Evolutionary conservation across 2,113 vertebrate species (phyloP).

Genomic region (Gnathonemus longibarbis): DNA sequence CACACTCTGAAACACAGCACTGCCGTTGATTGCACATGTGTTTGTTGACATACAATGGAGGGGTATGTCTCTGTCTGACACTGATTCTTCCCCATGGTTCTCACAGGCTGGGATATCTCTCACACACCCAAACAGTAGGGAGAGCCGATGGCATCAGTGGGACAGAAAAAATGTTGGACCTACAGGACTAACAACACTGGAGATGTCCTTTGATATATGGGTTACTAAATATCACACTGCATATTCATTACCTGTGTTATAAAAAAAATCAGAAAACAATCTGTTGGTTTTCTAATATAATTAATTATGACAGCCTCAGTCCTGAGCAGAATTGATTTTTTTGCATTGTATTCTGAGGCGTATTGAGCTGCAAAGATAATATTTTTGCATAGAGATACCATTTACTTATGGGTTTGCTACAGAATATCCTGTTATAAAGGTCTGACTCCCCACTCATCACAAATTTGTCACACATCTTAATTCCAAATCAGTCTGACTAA

Average conservation of each 20-base stretch:
- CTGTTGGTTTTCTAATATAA: background rate
- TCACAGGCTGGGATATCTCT: background rate
- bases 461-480: background rate
- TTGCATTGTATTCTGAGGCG: background rate
- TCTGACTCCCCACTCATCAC: background rate
- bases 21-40: background rate
- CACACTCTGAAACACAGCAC: background rate
- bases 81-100: background rate
- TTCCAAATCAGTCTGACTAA: background rate
- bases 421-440: background rate
- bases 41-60: background rate
- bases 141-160: background rate
- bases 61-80: background rate
- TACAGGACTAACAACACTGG: background rate
- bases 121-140: background rate
- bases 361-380: background rate
- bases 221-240: background rate
- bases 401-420: background rate
- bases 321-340: background rate
- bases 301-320: background rate
- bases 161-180: background rate
- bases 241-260: background rate
- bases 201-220: background rate
- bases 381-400: background rate
- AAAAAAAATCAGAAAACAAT: background rate